Conservation (phyloP, 2,797 vertebrate genomes). For the Myotis planiceps region DNA sequence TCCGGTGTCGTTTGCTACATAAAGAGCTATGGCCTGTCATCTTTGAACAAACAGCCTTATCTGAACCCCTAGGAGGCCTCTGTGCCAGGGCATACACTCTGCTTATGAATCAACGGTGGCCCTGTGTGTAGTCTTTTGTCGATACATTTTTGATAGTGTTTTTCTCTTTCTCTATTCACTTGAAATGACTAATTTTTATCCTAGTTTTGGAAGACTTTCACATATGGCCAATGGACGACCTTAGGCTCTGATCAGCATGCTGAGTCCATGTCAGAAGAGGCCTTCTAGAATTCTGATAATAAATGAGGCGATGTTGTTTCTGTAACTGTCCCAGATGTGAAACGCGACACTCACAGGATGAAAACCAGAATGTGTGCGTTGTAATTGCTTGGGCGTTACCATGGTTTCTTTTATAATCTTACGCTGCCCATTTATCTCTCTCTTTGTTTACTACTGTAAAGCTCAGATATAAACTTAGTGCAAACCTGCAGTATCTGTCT, state of each 20-base stretch:
- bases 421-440: background rate
- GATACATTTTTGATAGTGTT: background rate
- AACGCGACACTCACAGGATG: background rate
- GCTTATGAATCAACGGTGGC: background rate
- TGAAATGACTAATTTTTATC: background rate
- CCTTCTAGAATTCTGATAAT: background rate
- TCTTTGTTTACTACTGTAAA: background rate
- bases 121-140: background rate
- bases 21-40: rapidly evolving
- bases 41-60: background rate
- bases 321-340: background rate
- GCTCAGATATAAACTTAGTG: background rate
- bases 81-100: background rate
- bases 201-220: background rate
- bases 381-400: background rate
- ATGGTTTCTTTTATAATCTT: background rate
- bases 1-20: background rate
- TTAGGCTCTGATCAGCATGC: background rate
- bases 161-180: background rate
- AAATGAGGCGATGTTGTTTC: background rate
- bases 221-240: background rate
- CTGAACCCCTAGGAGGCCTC: background rate
- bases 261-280: background rate
- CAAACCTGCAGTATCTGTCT: background rate
- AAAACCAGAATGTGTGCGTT: background rate